These are phyloP conservation scores for Andricus grossulariae DNA, from an alignment of 1,140 invertebrate species.

Conservation along the genomic window DNA sequence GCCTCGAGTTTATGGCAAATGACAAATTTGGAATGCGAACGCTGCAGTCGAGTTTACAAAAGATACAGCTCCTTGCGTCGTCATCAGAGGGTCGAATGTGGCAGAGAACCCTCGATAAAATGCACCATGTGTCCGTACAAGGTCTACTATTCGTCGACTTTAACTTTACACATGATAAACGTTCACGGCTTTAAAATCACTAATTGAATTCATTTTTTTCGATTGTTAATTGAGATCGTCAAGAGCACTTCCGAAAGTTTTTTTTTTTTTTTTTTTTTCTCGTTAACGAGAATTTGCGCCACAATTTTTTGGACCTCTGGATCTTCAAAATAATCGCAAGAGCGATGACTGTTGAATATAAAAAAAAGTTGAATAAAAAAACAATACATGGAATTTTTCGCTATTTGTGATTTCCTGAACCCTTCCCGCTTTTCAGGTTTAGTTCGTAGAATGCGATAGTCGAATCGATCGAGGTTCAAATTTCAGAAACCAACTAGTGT, in stretches of 20 bases:
- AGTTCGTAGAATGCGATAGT: slow-evolving; percentile 29
- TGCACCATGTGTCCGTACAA: slow-evolving; percentile 65
- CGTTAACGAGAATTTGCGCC: neutral
- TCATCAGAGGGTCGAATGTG: slow-evolving; percentile 70
- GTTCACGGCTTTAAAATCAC: slow-evolving; percentile 49
- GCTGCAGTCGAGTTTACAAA: slow-evolving; percentile 63
- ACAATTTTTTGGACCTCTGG: neutral
- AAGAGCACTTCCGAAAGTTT: neutral
- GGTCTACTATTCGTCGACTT: slow-evolving; percentile 57
- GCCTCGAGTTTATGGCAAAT: slow-evolving; percentile 41
- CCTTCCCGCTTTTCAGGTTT: slow-evolving; percentile 41
- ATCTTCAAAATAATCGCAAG: neutral
- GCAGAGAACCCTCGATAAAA: slow-evolving; percentile 64
- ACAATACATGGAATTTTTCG: slow-evolving; percentile 21
- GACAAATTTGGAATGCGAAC: slow-evolving; percentile 47
- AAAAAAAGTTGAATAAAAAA: slow-evolving; percentile 19
- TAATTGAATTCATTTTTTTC: slow-evolving; percentile 2
- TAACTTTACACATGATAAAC: slow-evolving; percentile 45
- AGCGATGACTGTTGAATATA: slow-evolving; percentile 22
- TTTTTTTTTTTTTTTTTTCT: neutral
- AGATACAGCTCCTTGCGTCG: slow-evolving; percentile 63
- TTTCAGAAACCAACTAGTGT: too few relatives aligned
- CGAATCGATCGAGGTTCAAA: neutral
- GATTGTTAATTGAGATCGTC: neutral
- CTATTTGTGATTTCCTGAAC: slow-evolving; percentile 21